Evolutionary conservation across 2,888 invertebrate species (phyloP), one percentile per base, ranked within the genome.

Genomic region (Drosophila neutralis): DNA sequence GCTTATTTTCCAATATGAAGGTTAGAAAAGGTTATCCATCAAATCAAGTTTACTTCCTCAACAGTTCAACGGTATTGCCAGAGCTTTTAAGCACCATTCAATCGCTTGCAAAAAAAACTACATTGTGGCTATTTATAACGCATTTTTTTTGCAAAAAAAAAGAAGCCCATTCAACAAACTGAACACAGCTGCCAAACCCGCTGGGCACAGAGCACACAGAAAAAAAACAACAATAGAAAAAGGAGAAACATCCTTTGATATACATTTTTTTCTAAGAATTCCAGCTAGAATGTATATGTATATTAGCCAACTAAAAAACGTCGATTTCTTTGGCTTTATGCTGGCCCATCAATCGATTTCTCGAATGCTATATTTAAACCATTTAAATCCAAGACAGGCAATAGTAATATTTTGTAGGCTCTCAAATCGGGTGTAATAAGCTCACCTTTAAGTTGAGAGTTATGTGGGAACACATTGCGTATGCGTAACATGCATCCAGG

Each of bases 371-470:
- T 71, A 58, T 66, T 57, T 58, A 36, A 60, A 33, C 6, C 66
- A 61, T 73, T 73, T 60, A 57, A 57, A 66, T 73, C 49, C 52
- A 63, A 60, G 74, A 18, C 38, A 31, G 63, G n/a, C 29, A 40
- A 62, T 60, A 66, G 74, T 78, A 61, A 75, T 75, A 58, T 75
- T 40, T 57, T 40, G 68, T 40, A 10, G 45, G 35, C n/a, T 48
- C 36, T 18, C 51, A 58, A 69, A 52, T 38, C 21, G 29, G 18
- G 35, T 27, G 21, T n/a, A 69, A 27, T 31, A 60, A 40, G 33
- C 29, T 45, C 56, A 54, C 13, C 21, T 38, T 64, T 60, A n/a
- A 58, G n/a, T 53, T 42, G 48, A 35, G 49, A 51, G 54, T 68
- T 35, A 29, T 31, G 11, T 18, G 45, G 24, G 15, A n/a, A 54